Evolutionary conservation across 2,888 invertebrate genomes (phyloP).

Genomic region (Thymelicus acteon): DNA sequence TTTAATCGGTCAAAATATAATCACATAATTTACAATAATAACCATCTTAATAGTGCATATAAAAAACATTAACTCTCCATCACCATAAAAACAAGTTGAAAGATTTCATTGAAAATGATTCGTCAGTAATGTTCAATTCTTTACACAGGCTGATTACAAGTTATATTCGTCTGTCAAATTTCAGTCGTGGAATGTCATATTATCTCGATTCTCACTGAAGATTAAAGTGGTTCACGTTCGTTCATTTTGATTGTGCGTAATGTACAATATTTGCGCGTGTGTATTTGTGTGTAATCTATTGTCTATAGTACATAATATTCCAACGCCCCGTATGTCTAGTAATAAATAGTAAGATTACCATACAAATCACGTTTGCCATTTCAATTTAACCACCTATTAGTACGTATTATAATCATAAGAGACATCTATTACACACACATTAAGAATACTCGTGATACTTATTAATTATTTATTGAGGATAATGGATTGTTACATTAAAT

Average conservation of each 20-base stretch:
- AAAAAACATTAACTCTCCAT: too few relatives aligned
- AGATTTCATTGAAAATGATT: too few relatives aligned
- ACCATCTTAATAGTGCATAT: too few relatives aligned
- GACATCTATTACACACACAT: conserved; percentile 22
- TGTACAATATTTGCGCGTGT: neutral
- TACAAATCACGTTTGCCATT: conserved; percentile 25
- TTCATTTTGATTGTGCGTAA: conserved; percentile 10
- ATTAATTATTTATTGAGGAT: conserved; percentile 26
- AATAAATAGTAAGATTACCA: conserved; percentile 17
- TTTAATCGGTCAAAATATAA: too few relatives aligned
- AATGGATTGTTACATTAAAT: conserved; percentile 20
- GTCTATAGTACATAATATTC: neutral
- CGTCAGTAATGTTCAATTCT: too few relatives aligned
- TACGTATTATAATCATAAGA: conserved; percentile 22
- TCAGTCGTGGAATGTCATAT: neutral
- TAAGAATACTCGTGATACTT: conserved; percentile 17
- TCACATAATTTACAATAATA: too few relatives aligned
- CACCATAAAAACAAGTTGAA: too few relatives aligned
- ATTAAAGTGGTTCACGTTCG: neutral
- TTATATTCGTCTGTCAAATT: too few relatives aligned
- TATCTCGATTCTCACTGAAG: neutral
- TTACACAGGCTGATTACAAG: too few relatives aligned
- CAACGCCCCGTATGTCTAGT: conserved; percentile 6
- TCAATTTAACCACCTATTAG: conserved; percentile 20
- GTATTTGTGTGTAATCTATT: neutral